phyloP scores from a whole-genome alignment of 2,888 invertebrate species.

The Autographa gamma region DNA sequence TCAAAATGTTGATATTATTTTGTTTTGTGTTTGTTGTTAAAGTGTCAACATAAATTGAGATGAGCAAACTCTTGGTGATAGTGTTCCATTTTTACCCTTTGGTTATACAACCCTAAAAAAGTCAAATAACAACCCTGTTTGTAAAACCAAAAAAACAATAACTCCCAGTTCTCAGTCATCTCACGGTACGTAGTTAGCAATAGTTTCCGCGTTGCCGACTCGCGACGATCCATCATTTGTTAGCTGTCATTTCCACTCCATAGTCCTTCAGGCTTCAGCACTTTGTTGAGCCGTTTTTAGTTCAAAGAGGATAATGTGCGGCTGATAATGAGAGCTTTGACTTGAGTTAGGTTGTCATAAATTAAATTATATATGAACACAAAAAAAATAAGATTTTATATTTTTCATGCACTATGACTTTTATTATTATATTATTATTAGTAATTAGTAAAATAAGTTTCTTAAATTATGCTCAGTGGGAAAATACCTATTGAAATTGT shows the following conservation, averaged over 20 bases:
- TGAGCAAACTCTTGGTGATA: no score
- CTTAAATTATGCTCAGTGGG: no score
- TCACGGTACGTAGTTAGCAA: slow-evolving; percentile 29
- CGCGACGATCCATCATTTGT: slow-evolving; percentile 44
- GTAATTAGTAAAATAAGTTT: no score
- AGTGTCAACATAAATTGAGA: no score
- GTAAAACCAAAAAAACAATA: neutral
- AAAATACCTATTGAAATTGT: no score
- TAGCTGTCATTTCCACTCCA: slow-evolving; percentile 54
- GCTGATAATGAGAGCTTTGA: slow-evolving; percentile 44
- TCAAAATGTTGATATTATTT: no score
- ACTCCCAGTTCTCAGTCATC: neutral
- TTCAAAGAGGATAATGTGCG: slow-evolving; percentile 52
- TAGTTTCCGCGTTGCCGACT: slow-evolving; percentile 35
- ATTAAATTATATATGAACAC: neutral
- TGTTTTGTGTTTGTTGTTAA: no score
- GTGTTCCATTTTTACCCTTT: no score
- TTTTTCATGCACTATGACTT: no score
- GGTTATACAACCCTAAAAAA: no score
- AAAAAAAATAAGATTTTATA: no score
- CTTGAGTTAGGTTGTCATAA: slow-evolving; percentile 23
- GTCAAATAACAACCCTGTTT: neutral
- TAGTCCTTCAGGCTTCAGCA: slow-evolving; percentile 36
- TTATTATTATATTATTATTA: no score
- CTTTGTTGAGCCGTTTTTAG: slow-evolving; percentile 56